phyloP scores from a whole-genome alignment of 1,140 invertebrate species.

The Drosophila tsacasi region DNA sequence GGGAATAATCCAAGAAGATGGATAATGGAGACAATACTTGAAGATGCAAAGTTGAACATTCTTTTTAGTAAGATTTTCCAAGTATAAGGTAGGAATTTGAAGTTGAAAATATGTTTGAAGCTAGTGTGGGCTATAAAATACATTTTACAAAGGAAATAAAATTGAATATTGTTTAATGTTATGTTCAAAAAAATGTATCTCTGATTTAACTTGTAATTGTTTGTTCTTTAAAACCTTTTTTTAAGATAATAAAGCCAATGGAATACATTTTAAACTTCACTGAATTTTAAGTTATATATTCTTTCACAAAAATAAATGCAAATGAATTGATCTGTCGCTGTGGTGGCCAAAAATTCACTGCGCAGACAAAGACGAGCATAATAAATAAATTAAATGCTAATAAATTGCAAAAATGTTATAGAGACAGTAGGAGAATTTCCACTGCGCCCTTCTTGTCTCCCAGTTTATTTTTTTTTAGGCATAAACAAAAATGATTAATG shows the following conservation, averaged over 20 bases:
- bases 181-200: too few species aligned
- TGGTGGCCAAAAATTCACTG: slow-evolving; percentile 4
- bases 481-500: slow-evolving; percentile 75
- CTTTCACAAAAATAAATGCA: slow-evolving; percentile 12
- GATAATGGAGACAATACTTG: neutral
- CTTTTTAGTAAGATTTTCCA: neutral
- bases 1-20: slow-evolving; percentile 1
- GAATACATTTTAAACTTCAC: neutral
- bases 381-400: slow-evolving; percentile 72
- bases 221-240: neutral
- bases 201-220: too few species aligned
- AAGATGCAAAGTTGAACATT: neutral
- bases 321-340: slow-evolving; percentile 40
- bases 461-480: slow-evolving; percentile 18
- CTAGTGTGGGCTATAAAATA: neutral
- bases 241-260: neutral
- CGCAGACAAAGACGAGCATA: slow-evolving; percentile 22
- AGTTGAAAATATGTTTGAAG: neutral
- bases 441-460: slow-evolving; percentile 6
- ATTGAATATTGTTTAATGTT: too few species aligned
- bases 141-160: neutral
- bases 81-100: neutral
- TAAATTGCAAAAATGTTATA: slow-evolving; percentile 65
- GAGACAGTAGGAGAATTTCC: slow-evolving; percentile 29
- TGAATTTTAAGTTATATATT: neutral